Base-by-base conservation (phyloP, 2,113 vertebrate species). In the Tachysurus vachellii region DNA sequence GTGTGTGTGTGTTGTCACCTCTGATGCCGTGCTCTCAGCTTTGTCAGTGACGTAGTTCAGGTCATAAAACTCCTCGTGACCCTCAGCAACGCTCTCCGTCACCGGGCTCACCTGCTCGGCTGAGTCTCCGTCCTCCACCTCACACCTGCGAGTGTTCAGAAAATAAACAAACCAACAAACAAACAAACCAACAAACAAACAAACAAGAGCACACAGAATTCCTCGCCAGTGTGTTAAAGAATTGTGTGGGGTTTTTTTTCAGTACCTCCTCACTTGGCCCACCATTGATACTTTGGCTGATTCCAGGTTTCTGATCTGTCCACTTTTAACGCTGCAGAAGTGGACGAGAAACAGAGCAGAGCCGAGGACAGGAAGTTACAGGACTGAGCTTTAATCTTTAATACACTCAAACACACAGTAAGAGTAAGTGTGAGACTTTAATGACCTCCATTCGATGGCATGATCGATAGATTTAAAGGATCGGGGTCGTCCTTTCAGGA, bases 251-350 rank as follows among this genome's bases (percentile, higher is more conserved):
- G 7, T 16, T 31, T 71, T 8, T 71, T 68, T 36, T 19, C 13
- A 31, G 44, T 87, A 95, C 94, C 93, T 91, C 90, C 93, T 92
- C 54, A 95, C 90, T 91, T 95, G 95, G 75, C 95, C 95, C 61
- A 91, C 93, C 93, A 95, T 90, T 0, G 95, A 95, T 13, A 95
- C 94, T 89, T 92, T 89, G 75, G 94, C 94, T 56, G 94, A 94
- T 82, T 94, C 94, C 85, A 94, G 90, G 90, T 95, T 95, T 70
- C 92, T 90, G 70, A 94, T 95, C 89, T 95, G 94, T 3, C 95
- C 94, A 0, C 94, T 94, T 80, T 94, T 94, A 16, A 95, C 90
- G 1, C 94, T 95, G 82, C 71, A 64, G 85, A 26, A 23, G 85
- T 1, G 36, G 36, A 36, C 36, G 36, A 36, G 36, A 36, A 36